Evolutionary conservation across 1,140 invertebrate genomes (phyloP).

Genomic region (Diachasma alloeum): DNA sequence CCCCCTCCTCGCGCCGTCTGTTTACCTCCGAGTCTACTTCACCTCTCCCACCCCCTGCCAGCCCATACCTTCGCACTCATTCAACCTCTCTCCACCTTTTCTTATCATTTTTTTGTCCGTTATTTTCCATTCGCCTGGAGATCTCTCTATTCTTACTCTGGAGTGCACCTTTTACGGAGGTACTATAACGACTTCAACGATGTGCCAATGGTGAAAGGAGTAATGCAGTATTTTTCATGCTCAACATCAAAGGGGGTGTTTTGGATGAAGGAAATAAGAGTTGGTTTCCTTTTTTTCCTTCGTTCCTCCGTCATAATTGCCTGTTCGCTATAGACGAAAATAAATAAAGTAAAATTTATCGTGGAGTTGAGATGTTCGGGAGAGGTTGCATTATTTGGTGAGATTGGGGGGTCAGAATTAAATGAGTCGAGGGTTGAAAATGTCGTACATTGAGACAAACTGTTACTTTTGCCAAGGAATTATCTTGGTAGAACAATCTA

Average conservation of each 20-base stretch:
- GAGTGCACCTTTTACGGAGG: background rate
- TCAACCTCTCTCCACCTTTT: slow-evolving; percentile 9
- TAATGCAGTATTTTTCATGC: slow-evolving; percentile 9
- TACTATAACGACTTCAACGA: slow-evolving; percentile 5
- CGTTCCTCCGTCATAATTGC: background rate
- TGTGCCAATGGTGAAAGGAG: slow-evolving; percentile 4
- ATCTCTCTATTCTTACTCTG: slow-evolving; percentile 1
- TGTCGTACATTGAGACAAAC: no score
- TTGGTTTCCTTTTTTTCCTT: background rate
- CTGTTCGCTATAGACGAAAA: background rate
- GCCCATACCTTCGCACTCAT: slow-evolving; percentile 9
- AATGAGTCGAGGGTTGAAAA: background rate
- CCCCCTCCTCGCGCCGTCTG: background rate
- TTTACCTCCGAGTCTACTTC: background rate
- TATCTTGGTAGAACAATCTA: no score
- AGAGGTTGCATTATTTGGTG: background rate
- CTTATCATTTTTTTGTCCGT: slow-evolving; percentile 14
- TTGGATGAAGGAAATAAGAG: background rate
- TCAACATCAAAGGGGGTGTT: background rate
- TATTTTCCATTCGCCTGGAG: slow-evolving; percentile 6
- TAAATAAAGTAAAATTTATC: background rate
- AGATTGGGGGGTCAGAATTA: background rate
- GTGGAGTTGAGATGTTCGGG: background rate
- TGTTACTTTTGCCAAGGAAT: no score
- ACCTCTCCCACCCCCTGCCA: background rate